Percentiles rank a stretch among this genome's conserved stretches.
Evolutionary conservation across 92 coral and sea anemone genomes (phyloP).

Genomic region (Zoanthus solanderi): DNA sequence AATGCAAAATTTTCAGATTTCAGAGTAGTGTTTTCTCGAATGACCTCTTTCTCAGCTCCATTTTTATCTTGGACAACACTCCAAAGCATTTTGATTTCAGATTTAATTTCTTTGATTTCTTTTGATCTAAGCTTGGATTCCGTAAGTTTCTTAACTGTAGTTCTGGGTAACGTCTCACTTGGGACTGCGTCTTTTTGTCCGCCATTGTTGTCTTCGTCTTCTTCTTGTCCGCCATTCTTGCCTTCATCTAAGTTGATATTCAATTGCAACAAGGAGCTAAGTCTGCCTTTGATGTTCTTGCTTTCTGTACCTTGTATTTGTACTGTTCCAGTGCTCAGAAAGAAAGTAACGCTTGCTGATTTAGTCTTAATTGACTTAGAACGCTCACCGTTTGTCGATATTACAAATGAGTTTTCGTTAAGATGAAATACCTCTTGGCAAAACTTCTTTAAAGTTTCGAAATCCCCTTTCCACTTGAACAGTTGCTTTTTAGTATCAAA

Average conservation of each 20-base stretch:
- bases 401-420: too few species aligned
- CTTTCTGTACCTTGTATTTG: slow-evolving; percentile 17
- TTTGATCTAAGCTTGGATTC: too few species aligned
- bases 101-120: too few species aligned
- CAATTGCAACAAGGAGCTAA: slow-evolving; percentile 14
- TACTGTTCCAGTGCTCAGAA: slow-evolving; percentile 18
- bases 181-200: slow-evolving; percentile 23
- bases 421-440: too few species aligned
- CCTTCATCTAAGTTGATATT: slow-evolving; percentile 16
- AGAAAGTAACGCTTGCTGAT: slow-evolving; percentile 20
- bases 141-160: slow-evolving; percentile 12
- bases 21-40: slow-evolving; percentile 15
- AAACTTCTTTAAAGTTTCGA: too few species aligned
- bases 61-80: slow-evolving; percentile 16
- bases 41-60: slow-evolving; percentile 19
- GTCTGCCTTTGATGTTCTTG: slow-evolving; percentile 6
- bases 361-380: slow-evolving; percentile 16
- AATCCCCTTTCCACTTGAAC: too few species aligned
- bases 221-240: slow-evolving; percentile 19
- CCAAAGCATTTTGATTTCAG: too few species aligned
- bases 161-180: slow-evolving; percentile 10
- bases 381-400: slow-evolving; percentile 15
- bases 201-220: slow-evolving; percentile 18
- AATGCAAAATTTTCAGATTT: slow-evolving; percentile 9
- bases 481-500: too few species aligned